These are phyloP conservation scores for Octopus bimaculoides DNA, from an alignment of 1,140 invertebrate genomes.

Conservation along the genomic window DNA sequence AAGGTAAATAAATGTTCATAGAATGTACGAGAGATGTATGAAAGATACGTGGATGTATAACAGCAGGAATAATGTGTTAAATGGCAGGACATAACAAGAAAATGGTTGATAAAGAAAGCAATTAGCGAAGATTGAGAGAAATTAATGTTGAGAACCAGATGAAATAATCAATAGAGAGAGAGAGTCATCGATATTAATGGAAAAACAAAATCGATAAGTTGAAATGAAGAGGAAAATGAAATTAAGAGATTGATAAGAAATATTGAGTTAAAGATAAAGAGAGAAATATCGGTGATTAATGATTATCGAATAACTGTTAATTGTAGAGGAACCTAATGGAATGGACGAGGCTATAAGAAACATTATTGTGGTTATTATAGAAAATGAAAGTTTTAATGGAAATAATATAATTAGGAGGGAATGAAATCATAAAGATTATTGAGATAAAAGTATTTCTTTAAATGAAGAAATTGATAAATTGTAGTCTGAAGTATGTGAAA, in stretches of 20 bases:
- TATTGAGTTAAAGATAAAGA: constrained; percentile 13
- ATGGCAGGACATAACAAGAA: too few relatives aligned
- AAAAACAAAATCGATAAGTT: constrained; percentile 8
- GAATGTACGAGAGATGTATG: too few relatives aligned
- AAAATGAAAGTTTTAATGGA: too few relatives aligned
- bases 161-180: too few relatives aligned
- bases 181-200: neutral
- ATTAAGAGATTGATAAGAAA: constrained; percentile 18
- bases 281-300: neutral
- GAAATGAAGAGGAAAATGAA: constrained; percentile 17
- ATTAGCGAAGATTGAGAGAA: too few relatives aligned
- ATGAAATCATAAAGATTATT: neutral
- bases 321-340: neutral
- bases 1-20: too few relatives aligned
- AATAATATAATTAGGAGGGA: neutral
- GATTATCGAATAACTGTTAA: neutral
- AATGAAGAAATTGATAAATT: neutral
- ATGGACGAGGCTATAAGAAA: too few relatives aligned
- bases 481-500: neutral
- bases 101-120: too few relatives aligned
- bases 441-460: neutral
- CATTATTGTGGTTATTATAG: too few relatives aligned
- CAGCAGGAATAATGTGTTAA: too few relatives aligned
- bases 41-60: too few relatives aligned
- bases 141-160: too few relatives aligned